Conservation (phyloP, 2,888 invertebrate genomes). For the Lepidochitona cinerea region DNA sequence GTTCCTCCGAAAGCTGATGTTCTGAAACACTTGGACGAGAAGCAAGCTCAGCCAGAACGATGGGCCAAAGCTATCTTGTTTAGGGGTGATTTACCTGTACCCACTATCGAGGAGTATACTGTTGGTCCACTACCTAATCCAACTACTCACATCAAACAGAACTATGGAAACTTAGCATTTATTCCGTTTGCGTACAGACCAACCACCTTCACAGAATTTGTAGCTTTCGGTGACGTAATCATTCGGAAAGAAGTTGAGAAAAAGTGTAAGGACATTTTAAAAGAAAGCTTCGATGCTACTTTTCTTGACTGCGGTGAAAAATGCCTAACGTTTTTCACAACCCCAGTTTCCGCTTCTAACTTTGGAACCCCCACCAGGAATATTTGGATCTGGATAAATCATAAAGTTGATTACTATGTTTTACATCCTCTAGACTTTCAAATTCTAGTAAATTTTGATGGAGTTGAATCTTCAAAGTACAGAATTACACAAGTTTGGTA, state of each 20-base stretch:
- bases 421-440: conserved; percentile 49
- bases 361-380: conserved; percentile 17
- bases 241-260: conserved; percentile 18
- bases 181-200: conserved; percentile 32
- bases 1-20: conserved; percentile 41
- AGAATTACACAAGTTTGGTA: conserved; percentile 36
- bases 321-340: conserved; percentile 28
- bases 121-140: conserved; percentile 49
- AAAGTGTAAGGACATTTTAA: conserved; percentile 21
- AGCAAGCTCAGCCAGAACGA: conserved; percentile 29
- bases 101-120: conserved; percentile 40
- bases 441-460: conserved; percentile 34
- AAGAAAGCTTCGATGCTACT: conserved; percentile 23
- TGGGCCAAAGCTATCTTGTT: conserved; percentile 42
- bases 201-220: conserved; percentile 23
- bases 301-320: conserved; percentile 22
- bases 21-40: conserved; percentile 32
- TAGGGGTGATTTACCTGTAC: conserved; percentile 26
- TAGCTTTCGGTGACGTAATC: conserved; percentile 1
- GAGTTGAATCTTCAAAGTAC: conserved; percentile 19
- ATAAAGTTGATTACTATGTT: conserved; percentile 33
- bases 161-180: background rate
- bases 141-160: conserved; percentile 25
- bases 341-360: conserved; percentile 17
- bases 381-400: conserved; percentile 35